Evolutionary conservation across 2,797 vertebrate genomes (phyloP), one percentile per base, ranked within the genome.

Genomic region (Stomatorhinus walkeri): DNA sequence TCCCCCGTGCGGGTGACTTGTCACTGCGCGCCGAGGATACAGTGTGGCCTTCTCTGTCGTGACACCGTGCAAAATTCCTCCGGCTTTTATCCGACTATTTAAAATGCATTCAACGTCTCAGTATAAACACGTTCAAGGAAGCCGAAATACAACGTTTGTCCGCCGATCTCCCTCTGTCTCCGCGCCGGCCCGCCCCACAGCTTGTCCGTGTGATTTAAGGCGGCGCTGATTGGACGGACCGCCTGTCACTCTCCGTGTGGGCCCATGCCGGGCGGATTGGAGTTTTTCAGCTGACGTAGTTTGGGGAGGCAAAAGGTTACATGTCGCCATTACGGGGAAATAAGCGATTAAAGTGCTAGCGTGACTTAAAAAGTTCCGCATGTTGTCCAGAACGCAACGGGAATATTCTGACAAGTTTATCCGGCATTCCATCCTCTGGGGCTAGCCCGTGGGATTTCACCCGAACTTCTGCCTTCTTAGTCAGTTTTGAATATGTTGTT

Each of bases 101-200:
- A 52, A 56, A 88, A 88, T 88, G 16, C 0, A 14, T 2, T 88
- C 28, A 51, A 16, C 2, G 16, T 10, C 68, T 83, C 14, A 4
- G 36, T n/a, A 8, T 68, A 91, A 92, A 92, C 43, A 32, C 88
- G 89, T 91, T 91, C 92, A 90, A 92, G 48, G 92, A 90, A 90
- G 91, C 49, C 91, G 91, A 92, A 94, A 92, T 92, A 90, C 92
- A 92, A 90, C 93, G 93, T 94, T 95, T 93, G 89, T 92, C 91
- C 90, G 91, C 93, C 92, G 94, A 92, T 92, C 91, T 86, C 90
- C 91, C 90, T 93, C 93, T 92, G 94, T 93, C 93, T 94, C 88
- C 52, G 6, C 4, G 19, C 90, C 84, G 89, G 89, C 89, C 94
- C 94, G 94, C 96, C 96, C 91, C 93, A 79, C 93, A 91, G 91